Base-by-base conservation (phyloP, 2,888 invertebrate species). In the Cerceris ruficornis region DNA sequence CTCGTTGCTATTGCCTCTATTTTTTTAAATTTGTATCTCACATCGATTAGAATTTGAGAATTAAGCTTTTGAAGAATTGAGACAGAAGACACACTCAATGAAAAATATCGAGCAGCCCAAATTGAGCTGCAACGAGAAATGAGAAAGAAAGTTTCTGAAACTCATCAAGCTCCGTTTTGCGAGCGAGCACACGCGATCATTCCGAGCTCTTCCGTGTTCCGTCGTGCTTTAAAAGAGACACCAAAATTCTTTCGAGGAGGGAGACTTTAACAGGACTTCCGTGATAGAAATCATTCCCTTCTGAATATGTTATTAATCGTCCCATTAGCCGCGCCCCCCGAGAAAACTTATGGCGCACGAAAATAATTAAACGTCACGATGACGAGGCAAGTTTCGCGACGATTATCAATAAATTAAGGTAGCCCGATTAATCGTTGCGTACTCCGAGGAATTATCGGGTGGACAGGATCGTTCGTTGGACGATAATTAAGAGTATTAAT, bases 401-500 rank as follows among this genome's bases (percentile, higher is more conserved):
- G 49, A 46, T 61, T 61, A 49, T 17, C 61, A 49, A 61, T 46
- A 61, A 46, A 64, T 64, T 13, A 52, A 64, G 43, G 15, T 28
- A 39, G 13, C 39, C 17, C 55, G 55, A 17, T 55, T 55, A 55
- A 15, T 55, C 55, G 55, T 2, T 17, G 15, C 7, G n/a, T 42
- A 49, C 14, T 39, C 58, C 57, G 15, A 57, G 39, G 54, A 49
- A 57, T 68, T 57, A 50, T 13, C 61, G 54, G 15, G 46, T 55
- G 58, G 28, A 41, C 61, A 43, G 14, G 61, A 68, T 68, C 55
- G 57, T 13, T 28, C 54, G 54, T 28, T 55, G 54, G 50, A 50
- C 46, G 79, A 74, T 83, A 81, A 83, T 83, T 78, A 81, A 79
- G 43, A 71, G 65, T 49, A 70, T 82, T 84, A 80, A 84, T 84